phyloP scores from a whole-genome alignment of 2,113 vertebrate species.

The Buteo buteo region DNA sequence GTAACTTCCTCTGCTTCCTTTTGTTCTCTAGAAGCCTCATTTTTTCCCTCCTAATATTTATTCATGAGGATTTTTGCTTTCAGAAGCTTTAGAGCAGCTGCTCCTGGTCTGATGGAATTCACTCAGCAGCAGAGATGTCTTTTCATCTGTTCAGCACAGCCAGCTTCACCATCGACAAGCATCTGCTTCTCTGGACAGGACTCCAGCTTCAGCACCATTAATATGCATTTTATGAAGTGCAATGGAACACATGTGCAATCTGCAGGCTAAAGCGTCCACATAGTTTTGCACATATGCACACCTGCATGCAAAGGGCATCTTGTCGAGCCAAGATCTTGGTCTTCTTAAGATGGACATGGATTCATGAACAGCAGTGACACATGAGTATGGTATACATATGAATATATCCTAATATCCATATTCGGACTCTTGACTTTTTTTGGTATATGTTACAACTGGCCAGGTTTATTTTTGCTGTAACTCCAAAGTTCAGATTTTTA shows the following conservation, averaged over 20 bases:
- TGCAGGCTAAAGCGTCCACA: not conserved
- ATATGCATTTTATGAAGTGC: not conserved
- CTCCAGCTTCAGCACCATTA: constrained; percentile 1
- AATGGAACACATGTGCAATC: not conserved
- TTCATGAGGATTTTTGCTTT: constrained; percentile 66
- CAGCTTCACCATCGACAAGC: constrained; percentile 52
- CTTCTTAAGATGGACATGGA: not conserved
- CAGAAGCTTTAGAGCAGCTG: constrained; percentile 67
- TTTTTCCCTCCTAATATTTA: constrained; percentile 64
- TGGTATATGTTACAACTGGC: not conserved
- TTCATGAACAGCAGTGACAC: not conserved
- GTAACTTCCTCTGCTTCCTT: constrained; percentile 52
- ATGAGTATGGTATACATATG: not conserved
- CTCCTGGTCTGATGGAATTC: constrained; percentile 68
- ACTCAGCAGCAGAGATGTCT: constrained; percentile 43
- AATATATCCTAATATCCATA: not conserved
- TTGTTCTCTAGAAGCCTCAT: constrained; percentile 58
- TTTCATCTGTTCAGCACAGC: constrained; percentile 59
- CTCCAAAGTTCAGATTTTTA: not conserved
- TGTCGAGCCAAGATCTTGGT: not conserved
- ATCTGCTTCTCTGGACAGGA: constrained; percentile 53
- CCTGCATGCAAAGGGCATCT: not conserved
- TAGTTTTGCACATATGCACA: not conserved
- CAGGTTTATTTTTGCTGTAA: not conserved
- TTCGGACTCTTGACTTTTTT: not conserved